Evolutionary conservation across 1,140 invertebrate genomes (phyloP).

Genomic region (Chlorops oryzae): DNA sequence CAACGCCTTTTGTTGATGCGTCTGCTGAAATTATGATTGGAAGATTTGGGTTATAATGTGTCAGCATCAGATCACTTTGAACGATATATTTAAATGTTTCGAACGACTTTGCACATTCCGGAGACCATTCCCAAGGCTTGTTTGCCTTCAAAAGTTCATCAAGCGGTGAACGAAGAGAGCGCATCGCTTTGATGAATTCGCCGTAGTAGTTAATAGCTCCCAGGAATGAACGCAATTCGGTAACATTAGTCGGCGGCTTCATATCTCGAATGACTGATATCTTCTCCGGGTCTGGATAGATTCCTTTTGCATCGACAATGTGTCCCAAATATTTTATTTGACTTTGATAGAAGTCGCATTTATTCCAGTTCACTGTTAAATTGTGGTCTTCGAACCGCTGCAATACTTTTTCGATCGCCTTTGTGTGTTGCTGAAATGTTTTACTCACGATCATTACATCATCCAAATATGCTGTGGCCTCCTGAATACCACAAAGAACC

Average conservation of each 20-base stretch:
- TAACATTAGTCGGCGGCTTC: no score
- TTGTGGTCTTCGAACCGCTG: neutral
- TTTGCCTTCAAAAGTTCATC: slow-evolving; percentile 6
- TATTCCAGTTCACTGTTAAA: slow-evolving; percentile 7
- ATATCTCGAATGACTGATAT: slow-evolving; percentile 43
- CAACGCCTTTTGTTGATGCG: slow-evolving; percentile 27
- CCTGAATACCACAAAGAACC: slow-evolving; percentile 27
- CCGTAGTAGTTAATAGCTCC: slow-evolving; percentile 25
- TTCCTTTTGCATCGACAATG: slow-evolving; percentile 26
- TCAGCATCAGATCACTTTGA: neutral
- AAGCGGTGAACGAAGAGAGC: slow-evolving; percentile 12
- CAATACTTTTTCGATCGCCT: slow-evolving; percentile 4
- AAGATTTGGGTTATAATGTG: slow-evolving; percentile 2
- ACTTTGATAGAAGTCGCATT: slow-evolving; percentile 8
- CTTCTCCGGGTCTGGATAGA: slow-evolving; percentile 33
- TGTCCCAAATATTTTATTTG: slow-evolving; percentile 20
- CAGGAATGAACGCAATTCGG: slow-evolving; percentile 20
- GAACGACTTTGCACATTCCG: neutral
- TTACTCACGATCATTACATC: slow-evolving; percentile 32
- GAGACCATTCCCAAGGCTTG: slow-evolving; percentile 4
- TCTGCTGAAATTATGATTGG: slow-evolving; percentile 35
- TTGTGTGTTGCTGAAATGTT: neutral
- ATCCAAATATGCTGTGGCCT: slow-evolving; percentile 34
- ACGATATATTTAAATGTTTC: neutral
- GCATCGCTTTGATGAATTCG: slow-evolving; percentile 15